Base-by-base conservation (phyloP, 2,797 vertebrate species). In the Ceryle rudis region DNA sequence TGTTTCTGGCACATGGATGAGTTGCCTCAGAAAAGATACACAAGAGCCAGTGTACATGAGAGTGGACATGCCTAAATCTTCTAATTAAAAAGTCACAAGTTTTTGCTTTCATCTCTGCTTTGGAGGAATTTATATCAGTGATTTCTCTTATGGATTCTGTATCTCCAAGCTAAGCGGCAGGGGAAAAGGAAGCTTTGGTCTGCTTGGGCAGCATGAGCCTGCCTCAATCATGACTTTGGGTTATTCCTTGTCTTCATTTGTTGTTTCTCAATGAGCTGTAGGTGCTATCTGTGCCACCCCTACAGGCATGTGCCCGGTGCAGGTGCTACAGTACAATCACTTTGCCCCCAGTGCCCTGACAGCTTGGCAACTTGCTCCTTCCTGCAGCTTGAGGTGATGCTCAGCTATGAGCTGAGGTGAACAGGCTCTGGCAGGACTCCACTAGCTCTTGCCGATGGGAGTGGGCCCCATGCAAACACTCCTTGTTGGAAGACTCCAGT, bases 381-480 rank as follows among this genome's bases (percentile, higher is more conserved):
- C 17, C 51, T 20, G 23, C 62, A n/a, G 52, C 58, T 19, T 1
- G 0, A 22, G 22, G 49, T 0, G 2, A 17, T 55, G 35, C 21
- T 22, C 41, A 49, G 55, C 0, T 1, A 44, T 17, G 28, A 54
- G 55, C 61, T 15, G 28, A 33, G n/a, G 23, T 54, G 61, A 11
- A 18, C 7, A 39, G 21, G 41, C 64, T 70, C 25, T 46, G 31
- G 15, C 31, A 26, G 44, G 23, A 31, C 39, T 41, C 13, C 31
- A 6, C 35, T 35, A 49, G 17, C 37, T 78, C 55, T n/a, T 57
- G 29, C 19, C 62, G 54, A 15, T 39, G 20, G 65, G 21, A 51
- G n/a, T 1, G 0, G 23, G 9, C 11, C 25, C 26, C 1, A 0
- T 22, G 46, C 46, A 29, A 61, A 52, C 7, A 2, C 22, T 35